A percentile compares a stretch with the other conserved stretches of the same genome.
These are phyloP conservation scores for Peromyscus polionotus DNA, from an alignment of 2,113 vertebrate species.

Conservation along the genomic window DNA sequence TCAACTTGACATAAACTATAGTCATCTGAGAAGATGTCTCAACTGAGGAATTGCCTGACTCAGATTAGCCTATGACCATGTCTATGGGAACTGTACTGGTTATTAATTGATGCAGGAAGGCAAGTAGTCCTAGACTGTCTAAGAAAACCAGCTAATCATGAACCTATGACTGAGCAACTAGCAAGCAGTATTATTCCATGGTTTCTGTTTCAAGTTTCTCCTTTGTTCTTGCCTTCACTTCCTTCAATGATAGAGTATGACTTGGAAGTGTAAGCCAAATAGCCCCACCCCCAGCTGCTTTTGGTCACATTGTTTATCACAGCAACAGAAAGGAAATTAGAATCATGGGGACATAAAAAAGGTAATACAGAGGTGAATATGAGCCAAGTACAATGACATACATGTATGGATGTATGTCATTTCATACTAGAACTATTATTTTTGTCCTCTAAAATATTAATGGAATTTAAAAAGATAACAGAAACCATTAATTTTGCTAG, in stretches of 20 bases:
- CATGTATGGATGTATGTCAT: neutral
- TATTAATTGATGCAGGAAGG: neutral
- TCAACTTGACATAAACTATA: neutral
- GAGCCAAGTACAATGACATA: neutral
- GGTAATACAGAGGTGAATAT: neutral
- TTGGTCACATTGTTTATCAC: neutral
- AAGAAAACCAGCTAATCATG: neutral
- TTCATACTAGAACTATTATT: neutral
- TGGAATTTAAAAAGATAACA: neutral
- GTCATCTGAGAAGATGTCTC: neutral
- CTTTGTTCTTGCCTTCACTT: neutral
- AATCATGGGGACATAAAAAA: neutral
- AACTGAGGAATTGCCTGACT: neutral
- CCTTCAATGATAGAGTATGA: neutral
- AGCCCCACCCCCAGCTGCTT: neutral
- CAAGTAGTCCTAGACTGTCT: neutral
- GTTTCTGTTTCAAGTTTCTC: neutral
- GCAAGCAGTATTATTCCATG: neutral
- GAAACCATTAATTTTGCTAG: neutral
- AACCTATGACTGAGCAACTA: neutral
- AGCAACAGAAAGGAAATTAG: neutral
- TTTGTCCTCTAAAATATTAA: neutral
- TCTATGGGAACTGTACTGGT: neutral
- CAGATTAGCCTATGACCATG: neutral
- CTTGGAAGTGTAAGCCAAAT: neutral